Percentiles rank a stretch among this genome's conserved stretches.
Conservation (phyloP, 2,888 invertebrate genomes). For the Ochlodes sylvanus region DNA sequence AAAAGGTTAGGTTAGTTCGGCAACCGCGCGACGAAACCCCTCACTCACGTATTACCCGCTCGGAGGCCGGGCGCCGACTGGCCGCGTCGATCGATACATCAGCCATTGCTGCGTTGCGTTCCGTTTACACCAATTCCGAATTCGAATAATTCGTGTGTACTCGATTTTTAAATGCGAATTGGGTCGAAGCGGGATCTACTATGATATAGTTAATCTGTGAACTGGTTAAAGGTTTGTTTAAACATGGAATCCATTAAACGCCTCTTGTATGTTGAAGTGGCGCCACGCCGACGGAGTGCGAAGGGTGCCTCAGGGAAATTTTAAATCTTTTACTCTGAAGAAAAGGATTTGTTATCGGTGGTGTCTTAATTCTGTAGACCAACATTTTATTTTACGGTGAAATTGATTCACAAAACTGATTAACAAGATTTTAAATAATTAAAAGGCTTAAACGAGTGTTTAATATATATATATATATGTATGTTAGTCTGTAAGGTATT, state of each 20-base stretch:
- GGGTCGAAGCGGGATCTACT: constrained; percentile 34
- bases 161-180: constrained; percentile 42
- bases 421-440: no score
- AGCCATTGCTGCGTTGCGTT: constrained; percentile 74
- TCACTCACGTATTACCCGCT: constrained; percentile 63
- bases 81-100: constrained; percentile 76
- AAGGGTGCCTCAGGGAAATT: background rate
- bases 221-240: constrained; percentile 28
- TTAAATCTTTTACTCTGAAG: constrained; percentile 1
- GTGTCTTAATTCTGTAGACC: background rate
- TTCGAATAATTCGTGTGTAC: constrained; percentile 48
- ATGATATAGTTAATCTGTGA: constrained; percentile 34
- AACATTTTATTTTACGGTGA: background rate
- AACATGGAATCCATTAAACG: constrained; percentile 30
- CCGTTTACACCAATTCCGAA: constrained; percentile 60
- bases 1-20: constrained; percentile 46
- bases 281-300: background rate
- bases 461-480: no score
- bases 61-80: constrained; percentile 76
- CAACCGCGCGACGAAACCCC: constrained; percentile 45
- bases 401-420: background rate
- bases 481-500: no score
- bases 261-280: constrained; percentile 20
- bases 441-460: no score
- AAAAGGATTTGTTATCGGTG: background rate